Base-by-base conservation (phyloP, 2,888 invertebrate species). In the Diarsia brunnea region DNA sequence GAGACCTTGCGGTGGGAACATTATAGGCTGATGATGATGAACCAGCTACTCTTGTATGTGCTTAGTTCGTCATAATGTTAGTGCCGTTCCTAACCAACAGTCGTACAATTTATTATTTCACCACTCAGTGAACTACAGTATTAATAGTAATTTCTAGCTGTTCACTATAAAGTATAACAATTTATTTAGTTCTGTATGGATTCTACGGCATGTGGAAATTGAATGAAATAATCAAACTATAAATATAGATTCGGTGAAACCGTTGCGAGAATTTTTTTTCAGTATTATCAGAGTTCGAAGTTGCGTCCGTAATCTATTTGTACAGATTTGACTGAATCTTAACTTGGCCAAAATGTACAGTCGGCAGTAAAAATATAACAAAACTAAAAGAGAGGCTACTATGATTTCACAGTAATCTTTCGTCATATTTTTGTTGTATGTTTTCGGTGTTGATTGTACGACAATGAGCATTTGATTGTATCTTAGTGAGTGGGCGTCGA, bases 71-170 rank as follows among this genome's bases (percentile, higher is more conserved):
- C 49, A 53, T 65, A 45, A 58, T 53, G 21, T 80, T 88, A 89
- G 82, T 80, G 72, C 84, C 87, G 79, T 88, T 87, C 49, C 63
- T 77, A 75, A 75, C 66, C n/a, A 83, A 81, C 69, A 80, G 79
- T 76, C 64, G 73, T 71, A 68, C n/a, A 66, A 69, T 51, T 58
- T 65, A 53, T 65, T 67, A 47, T 78, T 69, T 81, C 72, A 73
- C 77, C 63, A 73, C 64, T 83, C 80, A 3, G 81, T 80, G 75
- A 79, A 60, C 82, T 79, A 84, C 68, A 77, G 67, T 73, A 80
- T 84, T 85, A 71, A 74, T 82, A 86, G 82, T 71, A 76, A 80
- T 69, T 72, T 87, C 90, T 90, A 90, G 90, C 90, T 82, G 87
- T 83, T 84, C 64, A 88, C 90, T 90, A 89, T 86, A 65, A 81